phyloP scores from a whole-genome alignment of 2,113 vertebrate species.

The Paedocypris sp. region DNA sequence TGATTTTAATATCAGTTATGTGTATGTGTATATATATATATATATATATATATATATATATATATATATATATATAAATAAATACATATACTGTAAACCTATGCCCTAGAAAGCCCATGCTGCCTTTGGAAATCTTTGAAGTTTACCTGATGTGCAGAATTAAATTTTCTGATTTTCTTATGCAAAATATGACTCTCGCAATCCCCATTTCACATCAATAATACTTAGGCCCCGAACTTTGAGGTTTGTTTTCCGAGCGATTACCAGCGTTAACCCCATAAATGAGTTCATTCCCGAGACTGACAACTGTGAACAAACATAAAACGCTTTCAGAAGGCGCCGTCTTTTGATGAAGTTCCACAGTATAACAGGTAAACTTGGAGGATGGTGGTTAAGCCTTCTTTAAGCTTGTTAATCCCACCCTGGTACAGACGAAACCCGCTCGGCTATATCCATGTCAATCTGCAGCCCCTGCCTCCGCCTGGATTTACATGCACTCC shows the following conservation, averaged over 20 bases:
- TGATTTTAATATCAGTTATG: slow-evolving; percentile 97
- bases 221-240: slow-evolving; percentile 24
- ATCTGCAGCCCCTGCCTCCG: slow-evolving; percentile 62
- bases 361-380: slow-evolving; percentile 66
- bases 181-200: background rate
- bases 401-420: slow-evolving; percentile 76
- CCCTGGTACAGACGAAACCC: slow-evolving; percentile 64
- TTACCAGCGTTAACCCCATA: slow-evolving; percentile 31
- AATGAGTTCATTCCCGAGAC: slow-evolving; percentile 49
- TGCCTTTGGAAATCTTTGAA: background rate
- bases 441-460: slow-evolving; percentile 70
- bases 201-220: slow-evolving; percentile 29
- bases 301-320: slow-evolving; percentile 60
- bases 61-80: too few species aligned
- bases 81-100: too few species aligned
- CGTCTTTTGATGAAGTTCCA: slow-evolving; percentile 45
- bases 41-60: too few species aligned
- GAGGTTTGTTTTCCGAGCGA: slow-evolving; percentile 24
- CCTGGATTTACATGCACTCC: slow-evolving; percentile 68
- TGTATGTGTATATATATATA: too few species aligned
- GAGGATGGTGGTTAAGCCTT: slow-evolving; percentile 65
- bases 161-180: background rate
- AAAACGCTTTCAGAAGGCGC: slow-evolving; percentile 57
- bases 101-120: too few species aligned
- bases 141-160: slow-evolving; percentile 8